These are phyloP conservation scores for Palythoa grandis DNA, from an alignment of 92 coral and sea anemone species.

Conservation along the genomic window DNA sequence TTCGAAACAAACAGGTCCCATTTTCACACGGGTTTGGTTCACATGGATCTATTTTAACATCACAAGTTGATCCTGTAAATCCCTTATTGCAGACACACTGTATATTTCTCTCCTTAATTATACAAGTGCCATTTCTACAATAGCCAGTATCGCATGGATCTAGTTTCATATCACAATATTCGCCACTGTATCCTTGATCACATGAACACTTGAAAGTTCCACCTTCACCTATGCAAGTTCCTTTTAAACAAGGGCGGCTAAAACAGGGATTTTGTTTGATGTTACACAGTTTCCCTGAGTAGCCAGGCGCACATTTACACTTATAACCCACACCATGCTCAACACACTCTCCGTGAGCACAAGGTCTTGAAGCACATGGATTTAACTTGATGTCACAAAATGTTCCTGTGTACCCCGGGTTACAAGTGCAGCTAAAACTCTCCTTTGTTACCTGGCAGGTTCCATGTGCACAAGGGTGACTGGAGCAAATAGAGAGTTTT, in stretches of 20 bases:
- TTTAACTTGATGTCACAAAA: conserved; percentile 50
- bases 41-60: conserved; percentile 61
- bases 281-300: conserved; percentile 59
- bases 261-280: conserved; percentile 40
- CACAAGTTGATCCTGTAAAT: conserved; percentile 64
- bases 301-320: conserved; percentile 57
- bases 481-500: conserved; percentile 46
- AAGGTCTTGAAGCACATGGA: conserved; percentile 46
- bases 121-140: conserved; percentile 71
- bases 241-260: conserved; percentile 38
- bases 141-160: conserved; percentile 61
- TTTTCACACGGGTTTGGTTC: conserved; percentile 50
- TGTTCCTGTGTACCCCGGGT: conserved; percentile 50
- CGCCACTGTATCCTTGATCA: conserved; percentile 65
- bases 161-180: conserved; percentile 45
- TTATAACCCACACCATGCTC: conserved; percentile 37
- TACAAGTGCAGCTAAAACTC: conserved; percentile 48
- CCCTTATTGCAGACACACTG: conserved; percentile 64
- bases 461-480: conserved; percentile 73
- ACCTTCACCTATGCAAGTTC: conserved; percentile 48
- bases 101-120: conserved; percentile 43
- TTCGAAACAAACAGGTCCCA: conserved; percentile 29
- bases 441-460: conserved; percentile 31
- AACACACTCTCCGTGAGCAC: conserved; percentile 49
- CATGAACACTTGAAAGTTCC: conserved; percentile 34